phyloP scores from a whole-genome alignment of 2,113 vertebrate genomes.

The Microcebus griseorufus region DNA sequence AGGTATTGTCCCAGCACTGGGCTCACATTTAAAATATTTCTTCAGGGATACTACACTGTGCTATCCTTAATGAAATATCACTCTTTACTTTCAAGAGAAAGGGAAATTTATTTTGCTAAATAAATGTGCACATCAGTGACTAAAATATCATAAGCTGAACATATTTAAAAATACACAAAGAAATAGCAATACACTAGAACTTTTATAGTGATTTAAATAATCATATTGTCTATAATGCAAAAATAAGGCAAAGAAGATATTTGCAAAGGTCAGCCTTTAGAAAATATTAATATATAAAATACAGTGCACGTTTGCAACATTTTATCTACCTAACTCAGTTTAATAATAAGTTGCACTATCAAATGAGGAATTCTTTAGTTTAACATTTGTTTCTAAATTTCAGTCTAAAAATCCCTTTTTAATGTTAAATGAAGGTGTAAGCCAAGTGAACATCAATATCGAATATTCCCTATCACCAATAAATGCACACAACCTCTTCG shows the following conservation, averaged over 20 bases:
- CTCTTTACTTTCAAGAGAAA: not conserved
- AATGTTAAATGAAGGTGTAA: not conserved
- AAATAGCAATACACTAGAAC: not conserved
- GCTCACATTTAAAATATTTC: conserved; percentile 1
- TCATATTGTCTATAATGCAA: not conserved
- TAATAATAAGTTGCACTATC: not conserved
- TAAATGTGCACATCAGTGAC: not conserved
- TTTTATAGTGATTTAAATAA: not conserved
- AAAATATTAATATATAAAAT: not conserved
- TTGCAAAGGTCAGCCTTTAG: not conserved
- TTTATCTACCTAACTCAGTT: not conserved
- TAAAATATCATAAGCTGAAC: not conserved
- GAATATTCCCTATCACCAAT: not conserved
- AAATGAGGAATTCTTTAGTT: not conserved
- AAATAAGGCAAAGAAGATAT: not conserved
- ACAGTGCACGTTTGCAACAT: not conserved
- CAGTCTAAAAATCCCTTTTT: not conserved
- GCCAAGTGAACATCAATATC: not conserved
- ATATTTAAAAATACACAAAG: not conserved
- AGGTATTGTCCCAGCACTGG: not conserved
- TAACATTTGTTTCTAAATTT: not conserved
- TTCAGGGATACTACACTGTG: not conserved
- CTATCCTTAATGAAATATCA: not conserved
- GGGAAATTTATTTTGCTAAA: conserved; percentile 38
- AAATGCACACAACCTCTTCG: not conserved